These are phyloP conservation scores for Ichneumon xanthorius DNA, from an alignment of 2,888 invertebrate genomes.

Conservation along the genomic window DNA sequence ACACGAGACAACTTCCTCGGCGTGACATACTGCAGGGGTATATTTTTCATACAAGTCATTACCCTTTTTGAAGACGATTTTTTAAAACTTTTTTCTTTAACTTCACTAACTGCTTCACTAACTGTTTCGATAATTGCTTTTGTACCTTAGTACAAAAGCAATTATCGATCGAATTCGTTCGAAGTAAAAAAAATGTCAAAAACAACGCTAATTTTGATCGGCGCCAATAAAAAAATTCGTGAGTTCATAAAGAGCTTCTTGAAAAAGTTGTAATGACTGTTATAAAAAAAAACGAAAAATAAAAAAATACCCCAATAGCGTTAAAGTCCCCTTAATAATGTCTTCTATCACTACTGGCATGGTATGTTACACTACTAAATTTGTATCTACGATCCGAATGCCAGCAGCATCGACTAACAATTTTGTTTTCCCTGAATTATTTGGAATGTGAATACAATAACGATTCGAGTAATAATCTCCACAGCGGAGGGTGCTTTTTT, in stretches of 20 bases:
- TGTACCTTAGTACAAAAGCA: background rate
- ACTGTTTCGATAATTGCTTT: too few relatives aligned
- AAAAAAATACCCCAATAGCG: background rate
- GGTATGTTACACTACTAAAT: constrained; percentile 8
- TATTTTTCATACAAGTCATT: background rate
- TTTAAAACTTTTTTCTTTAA: background rate
- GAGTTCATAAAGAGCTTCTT: background rate
- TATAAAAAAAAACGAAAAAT: background rate
- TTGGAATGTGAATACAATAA: constrained; percentile 63
- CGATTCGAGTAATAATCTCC: constrained; percentile 46
- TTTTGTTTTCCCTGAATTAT: constrained; percentile 53
- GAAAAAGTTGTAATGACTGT: background rate
- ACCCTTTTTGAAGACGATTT: background rate
- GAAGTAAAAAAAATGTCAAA: background rate
- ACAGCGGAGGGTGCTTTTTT: constrained; percentile 34
- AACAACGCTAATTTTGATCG: background rate
- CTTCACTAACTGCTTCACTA: background rate
- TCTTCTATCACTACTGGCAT: constrained; percentile 18
- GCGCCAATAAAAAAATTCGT: background rate
- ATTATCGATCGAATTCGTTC: background rate
- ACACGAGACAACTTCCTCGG: constrained; percentile 5
- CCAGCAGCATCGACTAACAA: constrained; percentile 36
- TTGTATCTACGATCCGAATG: constrained; percentile 22
- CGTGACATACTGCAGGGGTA: constrained; percentile 2
- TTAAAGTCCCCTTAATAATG: constrained; percentile 5